Percentiles rank a stretch among this genome's conserved stretches.
phyloP scores from a whole-genome alignment of 1,140 invertebrate species.

The Caenorhabditis inopinata region DNA sequence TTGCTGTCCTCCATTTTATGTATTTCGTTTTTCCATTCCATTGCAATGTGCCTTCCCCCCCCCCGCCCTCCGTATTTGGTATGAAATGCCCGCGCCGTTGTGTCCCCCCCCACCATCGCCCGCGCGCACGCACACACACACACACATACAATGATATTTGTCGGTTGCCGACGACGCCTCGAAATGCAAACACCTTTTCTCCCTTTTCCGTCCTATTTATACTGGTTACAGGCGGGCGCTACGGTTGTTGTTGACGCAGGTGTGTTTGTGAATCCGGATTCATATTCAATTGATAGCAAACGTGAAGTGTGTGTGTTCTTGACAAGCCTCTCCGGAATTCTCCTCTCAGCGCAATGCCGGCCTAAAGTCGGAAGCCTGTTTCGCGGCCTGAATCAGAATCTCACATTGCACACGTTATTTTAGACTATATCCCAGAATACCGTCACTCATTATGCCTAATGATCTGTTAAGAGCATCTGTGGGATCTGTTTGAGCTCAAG shows the following conservation, averaged over 20 bases:
- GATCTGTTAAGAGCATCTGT: too few relatives aligned
- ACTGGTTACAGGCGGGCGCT: slow-evolving; percentile 6
- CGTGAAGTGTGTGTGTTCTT: background rate
- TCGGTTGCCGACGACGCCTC: slow-evolving; percentile 20
- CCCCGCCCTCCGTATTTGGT: slow-evolving; percentile 3
- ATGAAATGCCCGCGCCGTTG: slow-evolving; percentile 3
- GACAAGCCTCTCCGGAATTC: too few relatives aligned
- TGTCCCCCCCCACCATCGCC: background rate
- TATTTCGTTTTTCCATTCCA: background rate
- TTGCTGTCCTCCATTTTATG: slow-evolving; percentile 7
- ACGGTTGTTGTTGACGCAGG: background rate
- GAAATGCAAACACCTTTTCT: slow-evolving; percentile 21
- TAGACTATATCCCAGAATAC: too few relatives aligned
- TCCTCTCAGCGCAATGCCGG: too few relatives aligned
- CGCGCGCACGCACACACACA: background rate
- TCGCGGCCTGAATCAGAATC: too few relatives aligned
- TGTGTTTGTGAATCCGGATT: background rate
- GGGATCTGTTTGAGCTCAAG: too few relatives aligned
- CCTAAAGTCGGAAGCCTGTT: too few relatives aligned
- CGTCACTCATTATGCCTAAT: too few relatives aligned
- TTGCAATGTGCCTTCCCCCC: background rate
- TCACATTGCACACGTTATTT: too few relatives aligned
- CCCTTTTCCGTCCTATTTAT: background rate
- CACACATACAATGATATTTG: slow-evolving; percentile 27
- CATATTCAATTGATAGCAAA: background rate